Conservation (phyloP, 2,797 vertebrate species). For the Xiphorhynchus erythropygius region DNA sequence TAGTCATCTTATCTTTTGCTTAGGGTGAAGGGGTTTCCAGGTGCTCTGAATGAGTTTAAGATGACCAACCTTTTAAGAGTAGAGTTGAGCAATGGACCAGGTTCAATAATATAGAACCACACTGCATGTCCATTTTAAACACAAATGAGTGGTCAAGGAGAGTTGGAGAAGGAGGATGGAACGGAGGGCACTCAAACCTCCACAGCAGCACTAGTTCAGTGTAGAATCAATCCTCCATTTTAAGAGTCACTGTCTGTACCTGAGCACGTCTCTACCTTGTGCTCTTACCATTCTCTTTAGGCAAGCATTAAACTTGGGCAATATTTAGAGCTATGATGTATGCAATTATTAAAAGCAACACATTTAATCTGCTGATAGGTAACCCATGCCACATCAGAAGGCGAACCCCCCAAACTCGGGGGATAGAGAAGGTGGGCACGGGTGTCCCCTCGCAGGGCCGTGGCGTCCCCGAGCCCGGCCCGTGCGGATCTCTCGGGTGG, state of each 20-base stretch:
- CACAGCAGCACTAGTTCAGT: background rate
- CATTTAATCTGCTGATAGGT: background rate
- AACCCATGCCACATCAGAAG: background rate
- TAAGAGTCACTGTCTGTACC: background rate
- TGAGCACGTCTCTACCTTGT: background rate
- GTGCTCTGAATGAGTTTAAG: background rate
- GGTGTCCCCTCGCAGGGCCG: accelerated
- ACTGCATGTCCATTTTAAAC: background rate
- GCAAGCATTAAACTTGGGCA: background rate
- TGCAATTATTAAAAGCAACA: background rate
- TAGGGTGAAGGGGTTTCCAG: background rate
- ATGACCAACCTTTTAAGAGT: background rate
- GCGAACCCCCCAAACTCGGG: accelerated
- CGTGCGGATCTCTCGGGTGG: background rate
- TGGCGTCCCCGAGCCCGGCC: background rate
- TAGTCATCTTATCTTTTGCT: background rate
- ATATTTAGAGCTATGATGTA: background rate
- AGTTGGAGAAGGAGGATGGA: background rate
- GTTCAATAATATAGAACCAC: background rate
- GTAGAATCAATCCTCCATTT: background rate
- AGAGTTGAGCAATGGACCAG: background rate
- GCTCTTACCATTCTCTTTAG: background rate
- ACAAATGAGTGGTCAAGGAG: background rate
- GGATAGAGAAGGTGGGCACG: background rate
- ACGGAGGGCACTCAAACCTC: background rate